phyloP scores from a whole-genome alignment of 1,140 invertebrate genomes.

The Camponotus floridanus region DNA sequence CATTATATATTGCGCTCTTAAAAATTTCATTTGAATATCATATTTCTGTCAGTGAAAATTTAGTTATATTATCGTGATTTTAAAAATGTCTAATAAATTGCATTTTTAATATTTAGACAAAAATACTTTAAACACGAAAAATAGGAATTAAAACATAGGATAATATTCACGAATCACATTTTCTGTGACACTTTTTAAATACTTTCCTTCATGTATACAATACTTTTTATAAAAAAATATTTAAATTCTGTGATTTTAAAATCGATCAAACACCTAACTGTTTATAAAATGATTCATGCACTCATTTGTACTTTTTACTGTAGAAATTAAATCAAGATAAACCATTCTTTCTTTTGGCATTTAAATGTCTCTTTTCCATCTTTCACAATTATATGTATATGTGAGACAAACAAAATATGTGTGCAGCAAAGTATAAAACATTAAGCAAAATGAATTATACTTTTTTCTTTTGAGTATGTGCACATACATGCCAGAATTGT shows the following conservation, averaged over 20 bases:
- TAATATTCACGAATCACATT: background rate
- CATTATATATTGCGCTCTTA: background rate
- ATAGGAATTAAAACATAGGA: background rate
- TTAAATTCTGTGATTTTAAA: background rate
- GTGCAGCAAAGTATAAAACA: background rate
- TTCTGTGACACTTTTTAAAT: background rate
- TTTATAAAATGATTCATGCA: background rate
- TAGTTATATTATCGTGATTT: background rate
- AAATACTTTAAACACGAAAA: no score
- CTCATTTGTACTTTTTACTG: background rate
- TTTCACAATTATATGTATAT: background rate
- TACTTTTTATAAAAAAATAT: background rate
- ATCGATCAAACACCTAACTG: background rate
- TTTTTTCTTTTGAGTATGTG: conserved; percentile 8
- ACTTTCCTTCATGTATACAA: background rate
- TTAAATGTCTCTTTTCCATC: conserved; percentile 4
- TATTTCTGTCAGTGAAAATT: background rate
- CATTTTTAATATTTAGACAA: no score
- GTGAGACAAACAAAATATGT: conserved; percentile 29
- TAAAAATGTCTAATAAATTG: background rate
- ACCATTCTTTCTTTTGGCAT: conserved; percentile 16
- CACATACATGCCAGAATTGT: background rate
- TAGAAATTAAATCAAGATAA: background rate
- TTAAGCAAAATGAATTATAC: conserved; percentile 20
- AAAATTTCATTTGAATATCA: background rate